Evolutionary conservation across 2,113 vertebrate species (phyloP), one percentile per base, ranked within the genome.

Genomic region (Oncorhynchus mykiss): DNA sequence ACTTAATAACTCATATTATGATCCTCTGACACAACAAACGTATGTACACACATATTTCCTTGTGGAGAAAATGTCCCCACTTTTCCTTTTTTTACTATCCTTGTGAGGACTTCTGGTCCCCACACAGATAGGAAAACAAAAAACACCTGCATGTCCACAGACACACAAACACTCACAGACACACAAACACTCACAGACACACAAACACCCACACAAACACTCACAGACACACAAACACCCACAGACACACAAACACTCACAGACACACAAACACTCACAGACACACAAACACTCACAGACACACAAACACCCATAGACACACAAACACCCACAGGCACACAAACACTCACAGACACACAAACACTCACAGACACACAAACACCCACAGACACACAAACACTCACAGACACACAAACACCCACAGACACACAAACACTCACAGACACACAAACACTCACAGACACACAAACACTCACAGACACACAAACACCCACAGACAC

Each of bases 1-100:
- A 78, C 57, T 64, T 31, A 54, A 73, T 78, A 71, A 78, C 69
- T 80, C 72, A 71, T 25, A 54, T 22, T 16, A 45, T n/a, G 20
- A 39, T 73, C 4, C 45, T 68, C 65, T 34, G 51, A 13, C 62
- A 11, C 29, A 31, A 65, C 59, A 67, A 22, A 51, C 64, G 54
- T 48, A 67, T 25, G 69, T 29, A 39, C 73, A 75, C 27, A 54
- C 29, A 48, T 22, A 45, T 45, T 45, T 45, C 39, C 39, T 45
- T 45, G 39, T 11, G 39, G 39, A 0, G 39, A 45, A 11, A 45
- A 11, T 11, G 39, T 45, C 39, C 9, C 2, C 39, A 8, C 34
- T 39, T 39, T 2, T 39, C 34, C 34, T 9, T 39, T 39, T 39
- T 39, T 39, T 39, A 39, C 34, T 39, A 39, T 39, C 34, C 34